phyloP scores from a whole-genome alignment of 2,113 vertebrate species.

The Notothenia rossii region DNA sequence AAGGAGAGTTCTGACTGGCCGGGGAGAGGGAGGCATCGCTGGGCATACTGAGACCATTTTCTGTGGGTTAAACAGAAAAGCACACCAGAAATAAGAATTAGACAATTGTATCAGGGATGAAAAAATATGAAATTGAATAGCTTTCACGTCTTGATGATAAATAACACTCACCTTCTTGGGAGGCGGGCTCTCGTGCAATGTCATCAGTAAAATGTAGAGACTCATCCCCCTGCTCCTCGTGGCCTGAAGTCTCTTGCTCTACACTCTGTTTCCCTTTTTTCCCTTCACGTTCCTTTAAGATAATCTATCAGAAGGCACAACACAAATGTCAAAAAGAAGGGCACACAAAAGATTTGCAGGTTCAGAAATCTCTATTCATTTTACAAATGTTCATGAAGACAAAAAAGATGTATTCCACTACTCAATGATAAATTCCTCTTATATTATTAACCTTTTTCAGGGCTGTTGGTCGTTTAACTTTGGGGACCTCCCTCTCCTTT shows the following conservation, averaged over 20 bases:
- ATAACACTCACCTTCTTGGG: slow-evolving; percentile 90
- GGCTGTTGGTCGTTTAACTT: slow-evolving; percentile 96
- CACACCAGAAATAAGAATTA: slow-evolving; percentile 23
- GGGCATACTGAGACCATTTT: slow-evolving; percentile 91
- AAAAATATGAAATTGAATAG: not conserved
- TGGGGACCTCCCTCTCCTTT: slow-evolving; percentile 95
- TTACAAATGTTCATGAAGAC: not conserved
- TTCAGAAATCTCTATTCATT: slow-evolving; percentile 2
- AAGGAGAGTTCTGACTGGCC: slow-evolving; percentile 98
- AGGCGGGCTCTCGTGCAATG: slow-evolving; percentile 88
- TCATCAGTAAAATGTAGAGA: slow-evolving; percentile 87
- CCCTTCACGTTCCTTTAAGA: slow-evolving; percentile 97
- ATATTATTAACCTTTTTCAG: slow-evolving; percentile 92
- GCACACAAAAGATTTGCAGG: not conserved
- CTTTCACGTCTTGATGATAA: not conserved
- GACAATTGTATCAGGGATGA: not conserved
- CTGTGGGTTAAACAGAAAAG: slow-evolving; percentile 57
- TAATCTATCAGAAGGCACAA: slow-evolving; percentile 86
- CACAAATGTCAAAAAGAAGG: not conserved
- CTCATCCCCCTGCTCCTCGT: slow-evolving; percentile 89
- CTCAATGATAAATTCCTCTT: not conserved
- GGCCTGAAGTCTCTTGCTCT: slow-evolving; percentile 86
- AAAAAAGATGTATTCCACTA: not conserved
- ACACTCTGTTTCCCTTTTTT: slow-evolving; percentile 92
- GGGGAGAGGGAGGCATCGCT: slow-evolving; percentile 97